phyloP scores from a whole-genome alignment of 2,113 vertebrate species.

The Pogona vitticeps region DNA sequence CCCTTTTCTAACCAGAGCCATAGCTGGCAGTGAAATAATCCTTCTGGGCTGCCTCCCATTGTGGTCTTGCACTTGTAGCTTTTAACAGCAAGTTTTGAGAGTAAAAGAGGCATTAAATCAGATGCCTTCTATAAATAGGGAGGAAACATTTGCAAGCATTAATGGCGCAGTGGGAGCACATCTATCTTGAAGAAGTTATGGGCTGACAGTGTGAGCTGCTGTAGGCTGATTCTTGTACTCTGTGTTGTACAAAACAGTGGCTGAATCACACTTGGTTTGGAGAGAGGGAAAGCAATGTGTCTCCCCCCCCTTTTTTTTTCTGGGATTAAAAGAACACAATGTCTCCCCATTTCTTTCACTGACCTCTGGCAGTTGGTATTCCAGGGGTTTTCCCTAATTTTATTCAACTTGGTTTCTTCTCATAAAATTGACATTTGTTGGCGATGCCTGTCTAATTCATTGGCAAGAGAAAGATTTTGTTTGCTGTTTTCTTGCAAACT shows the following conservation, averaged over 20 bases:
- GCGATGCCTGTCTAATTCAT: too few relatives aligned
- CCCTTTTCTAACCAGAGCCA: not conserved
- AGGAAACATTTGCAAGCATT: constrained; percentile 12
- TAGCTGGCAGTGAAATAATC: not conserved
- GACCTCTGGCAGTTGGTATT: not conserved
- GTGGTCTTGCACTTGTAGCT: not conserved
- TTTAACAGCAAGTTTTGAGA: not conserved
- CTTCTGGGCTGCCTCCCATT: not conserved
- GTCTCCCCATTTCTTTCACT: not conserved
- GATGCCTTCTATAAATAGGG: fast-evolving
- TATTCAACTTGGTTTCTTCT: not conserved
- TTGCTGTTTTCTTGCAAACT: not conserved
- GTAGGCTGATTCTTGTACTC: not conserved
- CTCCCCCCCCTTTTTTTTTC: not conserved
- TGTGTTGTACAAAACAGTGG: not conserved
- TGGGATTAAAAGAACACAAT: not conserved
- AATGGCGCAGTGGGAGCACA: not conserved
- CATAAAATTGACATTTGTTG: not conserved
- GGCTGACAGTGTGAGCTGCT: not conserved
- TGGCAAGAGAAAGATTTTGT: not conserved
- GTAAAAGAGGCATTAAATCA: not conserved
- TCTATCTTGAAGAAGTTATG: not conserved
- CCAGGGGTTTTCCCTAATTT: not conserved
- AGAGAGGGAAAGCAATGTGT: not conserved
- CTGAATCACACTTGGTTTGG: not conserved